phyloP scores from a whole-genome alignment of 2,888 invertebrate species.

The Megaustenia siamemsis region DNA sequence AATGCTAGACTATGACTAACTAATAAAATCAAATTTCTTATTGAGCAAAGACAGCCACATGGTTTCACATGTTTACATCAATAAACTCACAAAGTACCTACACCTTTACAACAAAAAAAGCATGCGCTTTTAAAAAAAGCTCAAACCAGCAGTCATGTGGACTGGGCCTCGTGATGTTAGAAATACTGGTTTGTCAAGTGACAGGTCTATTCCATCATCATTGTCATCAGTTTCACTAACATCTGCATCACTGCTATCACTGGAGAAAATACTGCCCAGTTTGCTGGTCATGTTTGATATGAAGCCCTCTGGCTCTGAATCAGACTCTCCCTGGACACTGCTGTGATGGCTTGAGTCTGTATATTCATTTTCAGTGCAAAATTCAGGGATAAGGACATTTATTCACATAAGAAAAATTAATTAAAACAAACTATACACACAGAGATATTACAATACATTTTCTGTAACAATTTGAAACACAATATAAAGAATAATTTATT shows the following conservation, averaged over 20 bases:
- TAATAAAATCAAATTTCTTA: too few relatives aligned
- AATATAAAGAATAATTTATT: too few relatives aligned
- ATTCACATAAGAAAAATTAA: too few relatives aligned
- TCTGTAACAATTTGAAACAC: too few relatives aligned
- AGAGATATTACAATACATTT: too few relatives aligned
- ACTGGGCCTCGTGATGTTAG: slow-evolving; percentile 77
- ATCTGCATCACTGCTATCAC: slow-evolving; percentile 83
- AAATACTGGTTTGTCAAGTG: slow-evolving; percentile 76
- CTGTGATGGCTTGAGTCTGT: slow-evolving; percentile 69
- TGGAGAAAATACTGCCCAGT: slow-evolving; percentile 85
- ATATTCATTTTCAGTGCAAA: slow-evolving; percentile 4
- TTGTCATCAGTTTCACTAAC: slow-evolving; percentile 74
- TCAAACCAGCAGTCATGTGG: slow-evolving; percentile 72
- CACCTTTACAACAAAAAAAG: slow-evolving; percentile 21
- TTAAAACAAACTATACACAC: neutral
- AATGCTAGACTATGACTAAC: too few relatives aligned
- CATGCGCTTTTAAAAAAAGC: slow-evolving; percentile 1
- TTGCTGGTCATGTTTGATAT: slow-evolving; percentile 76
- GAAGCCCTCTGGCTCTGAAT: slow-evolving; percentile 77
- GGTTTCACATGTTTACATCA: too few relatives aligned
- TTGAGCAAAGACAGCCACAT: too few relatives aligned
- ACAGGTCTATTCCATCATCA: slow-evolving; percentile 72
- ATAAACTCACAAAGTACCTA: neutral
- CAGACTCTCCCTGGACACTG: slow-evolving; percentile 78
- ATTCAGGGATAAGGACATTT: neutral